A percentile compares a stretch with the other conserved stretches of the same genome.
Conservation (phyloP, 2,888 invertebrate species). For the Euplagia quadripunctaria region DNA sequence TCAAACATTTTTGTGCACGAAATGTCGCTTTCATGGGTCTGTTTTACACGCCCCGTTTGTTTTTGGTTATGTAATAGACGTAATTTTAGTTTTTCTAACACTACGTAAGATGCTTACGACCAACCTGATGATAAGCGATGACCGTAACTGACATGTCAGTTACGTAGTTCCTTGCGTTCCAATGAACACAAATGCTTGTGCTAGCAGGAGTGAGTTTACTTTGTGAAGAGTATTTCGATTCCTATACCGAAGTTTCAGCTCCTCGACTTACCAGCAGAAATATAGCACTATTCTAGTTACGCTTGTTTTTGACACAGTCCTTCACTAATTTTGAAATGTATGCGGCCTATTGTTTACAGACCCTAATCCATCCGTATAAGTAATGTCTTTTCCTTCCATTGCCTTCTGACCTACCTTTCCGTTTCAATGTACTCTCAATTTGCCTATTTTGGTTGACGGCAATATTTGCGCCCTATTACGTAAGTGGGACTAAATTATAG, state of each 20-base stretch:
- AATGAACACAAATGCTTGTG: not conserved
- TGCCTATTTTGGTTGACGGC: too few relatives aligned
- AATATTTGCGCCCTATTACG: too few relatives aligned
- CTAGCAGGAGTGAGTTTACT: too few relatives aligned
- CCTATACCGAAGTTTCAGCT: not conserved
- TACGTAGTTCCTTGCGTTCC: not conserved
- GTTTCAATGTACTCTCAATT: too few relatives aligned
- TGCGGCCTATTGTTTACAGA: too few relatives aligned
- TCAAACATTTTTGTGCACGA: conserved; percentile 17
- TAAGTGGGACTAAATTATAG: too few relatives aligned
- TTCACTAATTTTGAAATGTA: not conserved
- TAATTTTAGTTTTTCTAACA: not conserved
- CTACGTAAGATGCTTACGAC: not conserved
- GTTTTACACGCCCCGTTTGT: conserved; percentile 1
- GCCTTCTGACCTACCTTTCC: too few relatives aligned
- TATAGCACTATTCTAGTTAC: too few relatives aligned
- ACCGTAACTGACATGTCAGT: not conserved
- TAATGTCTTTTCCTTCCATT: too few relatives aligned
- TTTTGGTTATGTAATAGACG: conserved; percentile 13
- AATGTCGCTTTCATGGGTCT: not conserved
- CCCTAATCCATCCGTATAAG: too few relatives aligned
- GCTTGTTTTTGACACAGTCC: not conserved
- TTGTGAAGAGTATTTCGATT: not conserved
- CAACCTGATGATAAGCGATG: not conserved
- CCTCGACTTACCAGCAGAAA: not conserved